Base-by-base conservation (phyloP, 2,888 invertebrate genomes). In the Leucophora obtusa region DNA sequence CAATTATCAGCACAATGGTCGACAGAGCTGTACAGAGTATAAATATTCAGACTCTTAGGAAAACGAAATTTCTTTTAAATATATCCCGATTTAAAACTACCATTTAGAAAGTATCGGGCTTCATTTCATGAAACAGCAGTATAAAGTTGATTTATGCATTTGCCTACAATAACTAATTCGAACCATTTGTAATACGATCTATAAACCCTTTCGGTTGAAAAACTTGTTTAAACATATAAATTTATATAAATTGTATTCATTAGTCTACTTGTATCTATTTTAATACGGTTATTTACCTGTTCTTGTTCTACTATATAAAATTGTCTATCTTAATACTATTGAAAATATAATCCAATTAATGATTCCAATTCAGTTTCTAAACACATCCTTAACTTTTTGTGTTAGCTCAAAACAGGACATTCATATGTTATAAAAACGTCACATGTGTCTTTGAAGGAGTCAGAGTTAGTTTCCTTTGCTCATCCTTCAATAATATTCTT, bases 341-440 rank as follows among this genome's bases (percentile, higher is more conserved):
- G 65, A 74, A 81, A 73, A 70, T 74, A 70, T 58, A 73, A 77
- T 77, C 81, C 70, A 77, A 81, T 81, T 81, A 81, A 77, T 76
- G 74, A 81, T 77, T 70, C 54, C 66, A 70, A 74, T 74, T 71
- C 50, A 77, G 58, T 58, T 77, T 58, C 38, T 58, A 38, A 54
- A 56, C 47, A 56, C 47, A 38, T 15, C 18, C 53, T 17, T 17
- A 17, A 62, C 11, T 21, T 3, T 47, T 28, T 66, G 35, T 66
- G 38, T 43, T 7, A n/a, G 14, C 35, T 58, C 33, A 2, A n/a
- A n/a, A n/a, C 17, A 58, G 56, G 56, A 58, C 33, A 58, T 28
- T 18, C 33, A 33, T 58, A 58, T 11, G 54, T 54, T 54, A 21
- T 8, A 8, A 58, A n/a, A n/a, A 58, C 56, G 28, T 33, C 56